These are phyloP conservation scores for Pyrocephalus nanus DNA, from an alignment of 2,797 vertebrate genomes.

Conservation along the genomic window DNA sequence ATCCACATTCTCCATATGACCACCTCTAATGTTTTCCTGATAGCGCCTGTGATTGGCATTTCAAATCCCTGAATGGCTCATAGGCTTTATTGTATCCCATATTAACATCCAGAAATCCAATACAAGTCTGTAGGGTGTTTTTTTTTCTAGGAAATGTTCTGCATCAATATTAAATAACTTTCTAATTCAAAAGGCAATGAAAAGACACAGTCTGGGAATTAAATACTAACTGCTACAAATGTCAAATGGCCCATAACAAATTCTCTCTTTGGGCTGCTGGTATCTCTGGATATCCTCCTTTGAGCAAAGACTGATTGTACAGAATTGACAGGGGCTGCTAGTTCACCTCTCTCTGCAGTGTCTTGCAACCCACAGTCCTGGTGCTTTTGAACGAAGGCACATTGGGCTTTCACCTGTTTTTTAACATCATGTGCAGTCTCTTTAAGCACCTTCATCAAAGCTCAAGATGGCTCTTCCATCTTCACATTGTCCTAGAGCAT, in stretches of 20 bases:
- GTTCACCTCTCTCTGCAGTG: not conserved
- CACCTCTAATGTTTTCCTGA: not conserved
- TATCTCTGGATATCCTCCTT: not conserved
- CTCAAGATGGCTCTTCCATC: not conserved
- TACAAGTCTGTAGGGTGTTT: not conserved
- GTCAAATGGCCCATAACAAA: not conserved
- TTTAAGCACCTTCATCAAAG: not conserved
- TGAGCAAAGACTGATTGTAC: not conserved
- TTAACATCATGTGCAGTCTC: not conserved
- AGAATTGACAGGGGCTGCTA: not conserved
- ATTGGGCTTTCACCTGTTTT: not conserved
- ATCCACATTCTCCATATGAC: not conserved
- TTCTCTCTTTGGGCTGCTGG: not conserved
- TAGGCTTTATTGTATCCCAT: not conserved
- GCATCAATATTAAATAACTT: slow-evolving; percentile 7
- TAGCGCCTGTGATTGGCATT: not conserved
- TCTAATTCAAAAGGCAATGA: slow-evolving; percentile 43
- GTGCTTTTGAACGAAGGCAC: fast-evolving
- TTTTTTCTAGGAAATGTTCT: not conserved
- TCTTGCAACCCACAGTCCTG: not conserved
- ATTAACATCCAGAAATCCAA: not conserved
- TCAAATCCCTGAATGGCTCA: not conserved
- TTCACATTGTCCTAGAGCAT: not conserved
- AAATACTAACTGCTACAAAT: slow-evolving; percentile 11
- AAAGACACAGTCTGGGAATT: slow-evolving; percentile 9